Base-by-base conservation (phyloP, 2,113 vertebrate species). In the Tyrannus savana region DNA sequence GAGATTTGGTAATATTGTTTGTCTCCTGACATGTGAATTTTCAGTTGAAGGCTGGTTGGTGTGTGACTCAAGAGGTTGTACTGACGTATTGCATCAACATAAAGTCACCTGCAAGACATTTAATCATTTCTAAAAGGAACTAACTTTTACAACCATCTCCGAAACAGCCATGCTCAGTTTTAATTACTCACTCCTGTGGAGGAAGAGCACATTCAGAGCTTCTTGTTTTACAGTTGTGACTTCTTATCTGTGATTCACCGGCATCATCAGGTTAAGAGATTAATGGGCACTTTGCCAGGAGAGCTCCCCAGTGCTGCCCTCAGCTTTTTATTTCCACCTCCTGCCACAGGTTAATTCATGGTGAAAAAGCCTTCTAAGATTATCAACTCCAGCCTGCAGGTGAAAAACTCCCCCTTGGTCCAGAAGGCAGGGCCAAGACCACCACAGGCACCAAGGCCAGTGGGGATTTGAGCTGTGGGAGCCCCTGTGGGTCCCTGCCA, bases 131-230 rank as follows among this genome's bases (percentile, higher is more conserved):
- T 59, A 15, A 67, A 88, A 71, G 77, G 77, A 53, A 18, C 1
- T 10, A 10, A 50, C 37, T 59, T 37, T 37, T 23, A 31, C 2
- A 6, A 33, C 31, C 25, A 7, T 10, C 59, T 41, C 41, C 50
- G n/a, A 37, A 24, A 7, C 46, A 56, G 66, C 66, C 66, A 9
- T 0, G 22, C 71, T 73, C 6, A 10, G n/a, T 21, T 73, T 68
- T 3, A 64, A 41, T 9, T 35, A 17, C 28, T 33, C 49, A 1
- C 33, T 35, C 3, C 1, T 1, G 23, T 5, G 19, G 63, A 77
- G 47, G 84, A 23, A 58, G 16, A 53, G 41, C 3, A 12, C 35
- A 0, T 2, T 12, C 42, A 24, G 81, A 39, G 63, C 3, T 15
- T 35, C 41, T 7, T 17, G 7, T 30, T 60, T 12, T 6, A 12